These are phyloP conservation scores for Rachycentron canadum DNA, from an alignment of 2,797 vertebrate genomes.

Conservation along the genomic window DNA sequence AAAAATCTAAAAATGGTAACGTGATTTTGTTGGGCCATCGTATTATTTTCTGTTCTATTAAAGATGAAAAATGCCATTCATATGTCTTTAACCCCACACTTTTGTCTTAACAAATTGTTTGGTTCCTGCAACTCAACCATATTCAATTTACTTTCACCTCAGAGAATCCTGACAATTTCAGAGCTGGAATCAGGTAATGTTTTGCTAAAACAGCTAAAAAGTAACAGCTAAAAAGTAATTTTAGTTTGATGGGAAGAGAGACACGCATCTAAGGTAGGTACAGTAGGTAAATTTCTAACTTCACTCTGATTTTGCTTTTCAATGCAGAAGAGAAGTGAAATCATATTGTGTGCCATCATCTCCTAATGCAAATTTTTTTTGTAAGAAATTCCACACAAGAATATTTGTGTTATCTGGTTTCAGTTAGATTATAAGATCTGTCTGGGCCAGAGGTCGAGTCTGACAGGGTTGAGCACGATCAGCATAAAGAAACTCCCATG, in stretches of 20 bases:
- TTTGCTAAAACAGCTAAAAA: no score
- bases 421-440: constrained; percentile 29
- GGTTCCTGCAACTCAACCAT: no score
- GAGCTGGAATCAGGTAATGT: no score
- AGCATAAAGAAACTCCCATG: constrained; percentile 36
- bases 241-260: no score
- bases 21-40: no score
- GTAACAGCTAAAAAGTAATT: background rate
- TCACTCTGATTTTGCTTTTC: constrained; percentile 4
- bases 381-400: constrained; percentile 16
- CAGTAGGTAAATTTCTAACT: background rate
- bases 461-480: background rate
- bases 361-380: background rate
- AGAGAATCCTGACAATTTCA: no score
- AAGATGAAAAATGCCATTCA: background rate
- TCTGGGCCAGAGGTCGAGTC: background rate
- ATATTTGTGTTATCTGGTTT: constrained; percentile 19
- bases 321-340: constrained; percentile 21
- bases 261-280: no score
- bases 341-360: constrained; percentile 16
- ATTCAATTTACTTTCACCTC: background rate
- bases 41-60: no score
- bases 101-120: background rate
- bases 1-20: no score
- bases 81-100: no score